Conservation (phyloP, 1,140 invertebrate genomes). For the Drosophila tani region DNA sequence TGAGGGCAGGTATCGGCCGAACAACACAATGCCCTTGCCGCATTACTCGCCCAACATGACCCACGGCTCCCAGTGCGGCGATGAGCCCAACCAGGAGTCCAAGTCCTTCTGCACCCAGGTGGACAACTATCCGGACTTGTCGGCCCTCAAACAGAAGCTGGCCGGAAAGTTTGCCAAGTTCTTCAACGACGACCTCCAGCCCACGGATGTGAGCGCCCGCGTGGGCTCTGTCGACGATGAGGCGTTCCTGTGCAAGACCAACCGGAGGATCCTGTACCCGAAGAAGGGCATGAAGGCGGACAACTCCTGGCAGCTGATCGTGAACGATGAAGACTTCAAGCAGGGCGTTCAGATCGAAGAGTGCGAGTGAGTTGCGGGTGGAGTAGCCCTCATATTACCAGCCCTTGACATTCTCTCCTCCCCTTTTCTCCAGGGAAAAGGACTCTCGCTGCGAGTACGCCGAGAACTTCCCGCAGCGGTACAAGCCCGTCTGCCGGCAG, state of each 20-base stretch:
- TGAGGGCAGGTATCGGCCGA: slow-evolving; percentile 18
- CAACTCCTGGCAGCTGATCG: slow-evolving; percentile 71
- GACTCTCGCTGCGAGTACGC: slow-evolving; percentile 72
- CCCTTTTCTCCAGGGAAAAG: slow-evolving; percentile 53
- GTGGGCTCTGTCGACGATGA: slow-evolving; percentile 50
- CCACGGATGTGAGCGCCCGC: slow-evolving; percentile 56
- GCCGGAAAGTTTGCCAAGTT: slow-evolving; percentile 58
- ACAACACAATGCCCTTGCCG: background rate
- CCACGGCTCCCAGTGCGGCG: slow-evolving; percentile 29
- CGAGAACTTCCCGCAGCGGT: slow-evolving; percentile 85
- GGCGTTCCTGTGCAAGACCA: slow-evolving; percentile 60
- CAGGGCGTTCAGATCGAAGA: slow-evolving; percentile 80
- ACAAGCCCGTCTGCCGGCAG: slow-evolving; percentile 87
- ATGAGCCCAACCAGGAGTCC: slow-evolving; percentile 49
- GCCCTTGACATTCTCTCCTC: background rate
- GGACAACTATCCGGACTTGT: slow-evolving; percentile 67
- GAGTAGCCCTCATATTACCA: no score
- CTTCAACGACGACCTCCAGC: slow-evolving; percentile 60
- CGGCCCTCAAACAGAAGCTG: slow-evolving; percentile 56
- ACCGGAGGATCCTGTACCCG: slow-evolving; percentile 55
- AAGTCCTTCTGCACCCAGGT: slow-evolving; percentile 75
- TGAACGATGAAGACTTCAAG: slow-evolving; percentile 74
- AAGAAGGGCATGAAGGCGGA: slow-evolving; percentile 48
- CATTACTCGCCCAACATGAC: background rate
- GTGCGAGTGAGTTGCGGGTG: slow-evolving; percentile 74